Evolutionary conservation across 2,113 vertebrate species (phyloP).

Genomic region (Erpornis zantholeuca): DNA sequence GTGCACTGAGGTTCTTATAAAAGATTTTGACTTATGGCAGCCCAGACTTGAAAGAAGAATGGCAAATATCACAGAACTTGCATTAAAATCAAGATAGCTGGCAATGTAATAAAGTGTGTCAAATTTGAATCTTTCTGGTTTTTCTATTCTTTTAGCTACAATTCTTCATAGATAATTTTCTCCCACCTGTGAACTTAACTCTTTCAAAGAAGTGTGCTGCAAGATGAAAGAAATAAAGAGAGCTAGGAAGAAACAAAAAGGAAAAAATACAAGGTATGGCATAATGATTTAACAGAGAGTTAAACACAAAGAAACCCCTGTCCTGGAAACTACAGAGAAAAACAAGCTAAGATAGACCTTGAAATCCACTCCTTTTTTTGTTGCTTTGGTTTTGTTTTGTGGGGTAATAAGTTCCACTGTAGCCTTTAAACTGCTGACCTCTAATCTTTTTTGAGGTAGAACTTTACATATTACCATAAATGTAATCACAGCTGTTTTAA

Average conservation of each 20-base stretch:
- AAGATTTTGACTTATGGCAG: background rate
- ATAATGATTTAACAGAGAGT: background rate
- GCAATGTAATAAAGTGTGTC: background rate
- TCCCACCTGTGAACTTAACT: background rate
- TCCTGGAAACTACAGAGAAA: background rate
- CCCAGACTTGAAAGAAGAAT: background rate
- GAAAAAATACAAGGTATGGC: rapidly evolving
- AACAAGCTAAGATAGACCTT: background rate
- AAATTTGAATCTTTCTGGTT: background rate
- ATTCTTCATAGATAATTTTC: background rate
- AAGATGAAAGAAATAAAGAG: background rate
- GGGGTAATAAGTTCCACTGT: background rate
- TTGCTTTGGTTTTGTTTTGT: background rate
- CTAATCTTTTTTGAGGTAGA: constrained; percentile 23
- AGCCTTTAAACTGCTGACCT: constrained; percentile 51
- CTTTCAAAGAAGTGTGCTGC: background rate
- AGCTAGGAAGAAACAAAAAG: background rate
- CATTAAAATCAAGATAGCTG: background rate
- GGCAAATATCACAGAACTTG: background rate
- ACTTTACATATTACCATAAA: constrained; percentile 27
- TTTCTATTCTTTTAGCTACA: background rate
- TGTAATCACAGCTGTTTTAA: constrained; percentile 39
- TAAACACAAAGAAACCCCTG: background rate
- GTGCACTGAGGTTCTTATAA: background rate
- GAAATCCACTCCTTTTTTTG: background rate